A percentile compares a stretch with the other conserved stretches of the same genome.
Conservation (phyloP, 2,888 invertebrate genomes). For the Drosophila anceps region DNA sequence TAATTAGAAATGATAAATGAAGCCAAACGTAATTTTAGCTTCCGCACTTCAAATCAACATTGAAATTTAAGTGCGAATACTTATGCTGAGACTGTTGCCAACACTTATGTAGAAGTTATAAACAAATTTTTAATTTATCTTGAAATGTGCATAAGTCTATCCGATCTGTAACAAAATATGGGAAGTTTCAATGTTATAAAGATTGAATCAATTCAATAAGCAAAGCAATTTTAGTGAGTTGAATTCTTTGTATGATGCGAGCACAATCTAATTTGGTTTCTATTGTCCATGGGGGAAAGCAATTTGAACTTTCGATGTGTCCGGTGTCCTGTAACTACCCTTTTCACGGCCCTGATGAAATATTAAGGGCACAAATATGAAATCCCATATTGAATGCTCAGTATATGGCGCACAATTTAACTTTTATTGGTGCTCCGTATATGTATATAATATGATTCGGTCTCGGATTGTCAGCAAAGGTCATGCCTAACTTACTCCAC, state of each 20-base stretch:
- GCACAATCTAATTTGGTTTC: constrained; percentile 64
- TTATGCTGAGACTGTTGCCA: not conserved
- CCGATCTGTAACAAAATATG: not conserved
- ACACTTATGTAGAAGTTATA: not conserved
- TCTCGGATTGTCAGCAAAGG: constrained; percentile 76
- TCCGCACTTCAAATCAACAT: not conserved
- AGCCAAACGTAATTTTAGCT: not conserved
- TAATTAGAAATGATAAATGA: not conserved
- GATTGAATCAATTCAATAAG: constrained; percentile 35
- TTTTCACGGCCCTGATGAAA: constrained; percentile 71
- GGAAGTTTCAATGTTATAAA: not conserved
- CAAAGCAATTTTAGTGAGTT: constrained; percentile 37
- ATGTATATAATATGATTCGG: constrained; percentile 71
- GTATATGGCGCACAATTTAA: constrained; percentile 67
- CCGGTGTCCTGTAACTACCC: constrained; percentile 51
- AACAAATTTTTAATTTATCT: not conserved
- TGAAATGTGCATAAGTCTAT: not conserved
- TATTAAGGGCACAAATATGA: constrained; percentile 78
- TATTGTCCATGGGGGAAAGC: constrained; percentile 47
- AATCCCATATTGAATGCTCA: constrained; percentile 62
- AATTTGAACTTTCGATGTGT: constrained; percentile 55
- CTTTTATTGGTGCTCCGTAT: constrained; percentile 68
- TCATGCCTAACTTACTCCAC: constrained; percentile 55
- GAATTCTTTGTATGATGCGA: constrained; percentile 16
- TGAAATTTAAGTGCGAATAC: not conserved